Base-by-base conservation (phyloP, 2,797 vertebrate genomes). In the Megaceryle alcyon region DNA sequence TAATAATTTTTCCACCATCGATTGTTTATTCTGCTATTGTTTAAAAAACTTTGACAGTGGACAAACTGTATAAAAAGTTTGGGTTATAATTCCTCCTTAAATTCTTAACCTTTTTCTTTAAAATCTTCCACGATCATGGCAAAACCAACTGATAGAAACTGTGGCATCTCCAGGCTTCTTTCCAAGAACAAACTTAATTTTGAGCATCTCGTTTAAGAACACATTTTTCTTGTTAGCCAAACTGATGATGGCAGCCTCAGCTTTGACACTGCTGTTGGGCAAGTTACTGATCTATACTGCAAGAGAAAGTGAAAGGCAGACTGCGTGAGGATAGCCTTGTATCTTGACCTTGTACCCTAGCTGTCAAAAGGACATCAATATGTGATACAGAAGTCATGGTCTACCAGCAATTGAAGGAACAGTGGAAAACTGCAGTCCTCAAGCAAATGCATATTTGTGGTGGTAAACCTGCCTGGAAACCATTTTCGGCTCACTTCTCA, bases 361-460 rank as follows among this genome's bases (percentile, higher is more conserved):
- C 56, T 46, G 51, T 25, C 68, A 35, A 35, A 76, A 48, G 17
- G 66, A 23, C 43, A 41, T 9, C 4, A 0, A 4, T 5, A 25
- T 26, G 9, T 22, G 3, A 6, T 3, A 3, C 0, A 0, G 17
- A 56, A 3, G 26, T 8, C 31, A 12, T 1, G 3, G 53, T 26
- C 29, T 13, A 11, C 5, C 6, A 4, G 41, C 0, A 0, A 31
- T 2, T 10, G 1, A 31, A 71, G n/a, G 29, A 82, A 29, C 8
- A 3, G 25, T 7, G 33, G 16, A 60, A 64, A 88, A 70, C 6
- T 5, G 11, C 41, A 23, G 23, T n/a, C 48, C 23, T 61, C 23
- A 19, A 64, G 39, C 13, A 60, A 53, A 21, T 29, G 21, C 21
- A 21, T 48, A 14, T 57, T 72, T 68, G 61, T 82, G 71, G 29